These are phyloP conservation scores for Catostomus latipinnis DNA, from an alignment of 2,797 vertebrate genomes.

Conservation along the genomic window DNA sequence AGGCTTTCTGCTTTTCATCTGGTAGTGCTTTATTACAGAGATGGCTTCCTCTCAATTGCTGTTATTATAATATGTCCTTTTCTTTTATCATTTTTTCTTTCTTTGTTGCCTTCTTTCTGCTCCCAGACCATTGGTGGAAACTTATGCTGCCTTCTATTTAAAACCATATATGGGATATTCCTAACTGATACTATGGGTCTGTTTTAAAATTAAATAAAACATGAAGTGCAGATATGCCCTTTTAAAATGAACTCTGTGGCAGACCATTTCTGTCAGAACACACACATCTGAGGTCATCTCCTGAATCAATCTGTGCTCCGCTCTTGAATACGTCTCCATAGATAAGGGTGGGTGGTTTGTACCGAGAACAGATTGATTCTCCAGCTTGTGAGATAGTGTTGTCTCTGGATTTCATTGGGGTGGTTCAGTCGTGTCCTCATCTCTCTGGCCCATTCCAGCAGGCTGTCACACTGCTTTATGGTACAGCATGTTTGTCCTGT, in stretches of 20 bases:
- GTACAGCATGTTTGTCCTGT: conserved; percentile 16
- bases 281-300: not conserved
- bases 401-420: not conserved
- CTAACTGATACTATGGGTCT: too few relatives aligned
- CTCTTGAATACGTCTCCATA: not conserved
- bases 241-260: not conserved
- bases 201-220: too few relatives aligned
- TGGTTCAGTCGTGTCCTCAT: not conserved
- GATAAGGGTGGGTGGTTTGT: not conserved
- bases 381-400: not conserved
- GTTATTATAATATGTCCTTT: conserved; percentile 45
- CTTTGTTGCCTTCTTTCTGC: conserved; percentile 15
- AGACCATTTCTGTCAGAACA: conserved; percentile 11
- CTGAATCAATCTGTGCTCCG: not conserved
- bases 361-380: not conserved
- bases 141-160: too few relatives aligned
- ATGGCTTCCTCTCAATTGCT: conserved; percentile 57
- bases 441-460: not conserved
- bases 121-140: too few relatives aligned
- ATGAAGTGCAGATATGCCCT: not conserved
- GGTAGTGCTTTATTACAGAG: conserved; percentile 54
- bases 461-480: conserved; percentile 21
- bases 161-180: too few relatives aligned
- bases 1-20: conserved; percentile 51
- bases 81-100: conserved; percentile 46